These are phyloP conservation scores for Chironomus striatipennis DNA, from an alignment of 1,140 invertebrate genomes.

Conservation along the genomic window DNA sequence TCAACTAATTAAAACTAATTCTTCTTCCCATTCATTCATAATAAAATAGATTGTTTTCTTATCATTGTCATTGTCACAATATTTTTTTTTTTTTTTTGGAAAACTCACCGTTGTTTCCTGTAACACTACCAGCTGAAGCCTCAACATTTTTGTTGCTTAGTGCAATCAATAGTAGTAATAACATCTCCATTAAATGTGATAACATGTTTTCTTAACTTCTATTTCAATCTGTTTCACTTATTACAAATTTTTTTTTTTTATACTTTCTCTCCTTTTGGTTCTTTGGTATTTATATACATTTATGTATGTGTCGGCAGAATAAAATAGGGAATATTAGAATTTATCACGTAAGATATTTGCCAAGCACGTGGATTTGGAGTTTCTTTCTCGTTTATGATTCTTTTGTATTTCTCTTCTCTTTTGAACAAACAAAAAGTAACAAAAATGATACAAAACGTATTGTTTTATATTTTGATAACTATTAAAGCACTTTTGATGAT, in stretches of 20 bases:
- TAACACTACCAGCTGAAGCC: background rate
- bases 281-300: background rate
- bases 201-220: slow-evolving; percentile 19
- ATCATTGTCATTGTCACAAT: no score
- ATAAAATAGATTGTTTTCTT: no score
- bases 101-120: slow-evolving; percentile 14
- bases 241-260: background rate
- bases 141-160: background rate
- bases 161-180: slow-evolving; percentile 3
- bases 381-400: background rate
- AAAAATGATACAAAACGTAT: background rate
- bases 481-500: slow-evolving; percentile 16
- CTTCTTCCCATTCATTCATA: no score
- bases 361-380: slow-evolving; percentile 11
- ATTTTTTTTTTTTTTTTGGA: background rate
- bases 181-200: slow-evolving; percentile 16
- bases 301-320: background rate
- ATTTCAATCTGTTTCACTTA: slow-evolving; percentile 16
- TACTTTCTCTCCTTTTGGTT: background rate
- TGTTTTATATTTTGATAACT: background rate
- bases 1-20: no score
- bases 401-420: background rate
- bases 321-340: slow-evolving; percentile 16
- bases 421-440: background rate
- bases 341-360: slow-evolving; percentile 15